phyloP scores from a whole-genome alignment of 2,888 invertebrate genomes.

The Nomada ferruginata region DNA sequence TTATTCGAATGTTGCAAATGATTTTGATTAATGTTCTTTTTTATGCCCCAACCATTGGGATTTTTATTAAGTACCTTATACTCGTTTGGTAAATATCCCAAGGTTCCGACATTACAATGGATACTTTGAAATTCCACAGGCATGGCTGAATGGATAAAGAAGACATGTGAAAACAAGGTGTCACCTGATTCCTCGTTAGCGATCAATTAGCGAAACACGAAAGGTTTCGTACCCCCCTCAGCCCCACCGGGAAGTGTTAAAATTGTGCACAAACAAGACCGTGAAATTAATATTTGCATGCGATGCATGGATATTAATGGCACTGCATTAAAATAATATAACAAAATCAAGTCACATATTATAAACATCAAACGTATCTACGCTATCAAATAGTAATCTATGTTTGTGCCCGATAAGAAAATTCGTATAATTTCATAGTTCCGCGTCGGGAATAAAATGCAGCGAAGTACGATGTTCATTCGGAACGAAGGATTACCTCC shows the following conservation, averaged over 20 bases:
- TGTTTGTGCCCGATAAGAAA: background rate
- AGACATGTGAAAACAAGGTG: background rate
- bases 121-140: background rate
- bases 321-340: constrained; percentile 27
- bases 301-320: constrained; percentile 32
- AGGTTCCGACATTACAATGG: background rate
- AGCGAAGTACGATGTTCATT: background rate
- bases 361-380: too few species aligned
- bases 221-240: background rate
- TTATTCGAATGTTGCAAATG: background rate
- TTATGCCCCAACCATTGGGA: too few species aligned
- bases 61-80: background rate
- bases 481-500: constrained; percentile 17
- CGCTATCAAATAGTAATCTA: constrained; percentile 12
- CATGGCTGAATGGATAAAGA: too few species aligned
- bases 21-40: background rate
- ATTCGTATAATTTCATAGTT: background rate
- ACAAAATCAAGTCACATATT: too few species aligned
- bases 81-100: background rate
- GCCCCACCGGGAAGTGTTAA: background rate
- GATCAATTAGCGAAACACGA: background rate
- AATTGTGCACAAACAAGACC: background rate
- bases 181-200: constrained; percentile 2
- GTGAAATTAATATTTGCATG: constrained; percentile 28
- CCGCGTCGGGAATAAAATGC: background rate